phyloP scores from a whole-genome alignment of 2,113 vertebrate genomes.

The Hemicordylus capensis region DNA sequence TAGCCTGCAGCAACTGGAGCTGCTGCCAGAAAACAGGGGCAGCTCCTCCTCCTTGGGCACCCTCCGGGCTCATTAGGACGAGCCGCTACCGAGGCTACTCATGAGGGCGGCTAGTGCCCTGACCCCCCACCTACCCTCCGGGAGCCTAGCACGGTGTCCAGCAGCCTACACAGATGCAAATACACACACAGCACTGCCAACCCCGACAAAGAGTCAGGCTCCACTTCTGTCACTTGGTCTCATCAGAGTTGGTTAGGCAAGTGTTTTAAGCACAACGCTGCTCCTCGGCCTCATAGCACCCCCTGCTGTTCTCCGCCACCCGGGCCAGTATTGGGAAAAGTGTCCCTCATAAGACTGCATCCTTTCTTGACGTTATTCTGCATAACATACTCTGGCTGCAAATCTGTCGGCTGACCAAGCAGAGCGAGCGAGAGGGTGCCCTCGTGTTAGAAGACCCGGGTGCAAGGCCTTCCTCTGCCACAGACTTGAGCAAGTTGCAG shows the following conservation, averaged over 20 bases:
- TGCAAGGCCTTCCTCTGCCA: background rate
- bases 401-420: background rate
- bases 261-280: background rate
- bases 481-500: background rate
- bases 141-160: no score
- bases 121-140: background rate
- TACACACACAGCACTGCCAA: background rate
- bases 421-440: background rate
- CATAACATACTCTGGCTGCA: background rate
- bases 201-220: background rate
- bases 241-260: background rate
- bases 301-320: background rate
- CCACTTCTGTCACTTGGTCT: background rate
- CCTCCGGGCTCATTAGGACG: no score
- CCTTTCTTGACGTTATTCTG: no score
- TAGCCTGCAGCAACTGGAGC: no score
- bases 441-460: background rate
- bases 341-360: no score
- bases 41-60: no score
- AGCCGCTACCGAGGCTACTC: constrained; percentile 21
- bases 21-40: no score
- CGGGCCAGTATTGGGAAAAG: background rate
- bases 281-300: background rate
- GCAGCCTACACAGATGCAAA: background rate
- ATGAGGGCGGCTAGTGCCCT: background rate